phyloP scores from a whole-genome alignment of 2,888 invertebrate species.

The Eugnorisma glareosa region DNA sequence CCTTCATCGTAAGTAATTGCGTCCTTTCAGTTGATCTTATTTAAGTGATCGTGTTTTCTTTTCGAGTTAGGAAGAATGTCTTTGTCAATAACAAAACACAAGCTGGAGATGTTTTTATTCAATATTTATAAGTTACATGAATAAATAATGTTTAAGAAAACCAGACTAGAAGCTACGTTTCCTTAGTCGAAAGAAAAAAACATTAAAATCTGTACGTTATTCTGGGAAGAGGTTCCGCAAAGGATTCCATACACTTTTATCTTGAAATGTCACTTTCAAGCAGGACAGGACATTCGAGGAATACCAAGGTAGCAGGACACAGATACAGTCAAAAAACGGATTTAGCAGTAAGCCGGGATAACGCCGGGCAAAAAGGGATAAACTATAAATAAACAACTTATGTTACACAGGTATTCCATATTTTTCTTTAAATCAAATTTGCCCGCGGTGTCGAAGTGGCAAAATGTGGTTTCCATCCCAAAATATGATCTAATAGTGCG shows the following conservation, averaged over 20 bases:
- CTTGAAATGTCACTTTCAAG: conserved; percentile 8
- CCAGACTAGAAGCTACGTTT: not conserved
- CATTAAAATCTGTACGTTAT: too few relatives aligned
- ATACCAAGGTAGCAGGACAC: not conserved
- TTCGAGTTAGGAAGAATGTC: too few relatives aligned
- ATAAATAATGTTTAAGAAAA: not conserved
- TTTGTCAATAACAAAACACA: not conserved
- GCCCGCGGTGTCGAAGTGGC: conserved; percentile 31
- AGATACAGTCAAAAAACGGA: conserved; percentile 9
- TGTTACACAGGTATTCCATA: conserved; percentile 29
- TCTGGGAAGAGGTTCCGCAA: not conserved
- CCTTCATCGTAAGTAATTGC: conserved; percentile 2
- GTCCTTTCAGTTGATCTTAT: not conserved
- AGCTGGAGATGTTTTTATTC: not conserved
- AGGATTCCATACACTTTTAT: conserved; percentile 4
- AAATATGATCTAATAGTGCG: conserved; percentile 40
- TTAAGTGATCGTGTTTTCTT: not conserved
- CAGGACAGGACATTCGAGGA: not conserved
- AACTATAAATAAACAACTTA: conserved; percentile 39
- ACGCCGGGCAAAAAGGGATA: conserved; percentile 1
- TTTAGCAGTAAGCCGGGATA: conserved; percentile 19
- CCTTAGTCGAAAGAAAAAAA: not conserved
- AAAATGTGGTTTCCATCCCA: conserved; percentile 31
- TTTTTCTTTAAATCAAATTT: conserved; percentile 49
- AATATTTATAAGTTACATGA: not conserved